Conservation (phyloP, 2,797 vertebrate genomes). For the Coregonus sp. region DNA sequence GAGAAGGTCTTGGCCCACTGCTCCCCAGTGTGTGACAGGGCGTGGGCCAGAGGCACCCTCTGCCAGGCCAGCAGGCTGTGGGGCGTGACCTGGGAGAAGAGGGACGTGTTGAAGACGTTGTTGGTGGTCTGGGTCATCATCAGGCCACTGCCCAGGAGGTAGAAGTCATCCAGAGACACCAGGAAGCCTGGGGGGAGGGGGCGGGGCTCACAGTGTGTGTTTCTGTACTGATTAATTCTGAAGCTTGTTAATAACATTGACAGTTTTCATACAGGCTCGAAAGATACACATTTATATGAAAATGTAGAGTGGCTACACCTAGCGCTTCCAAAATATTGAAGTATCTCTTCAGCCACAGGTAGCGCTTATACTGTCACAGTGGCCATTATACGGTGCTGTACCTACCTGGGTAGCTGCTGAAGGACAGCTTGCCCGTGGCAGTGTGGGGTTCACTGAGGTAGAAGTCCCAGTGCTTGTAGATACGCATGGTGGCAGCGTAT, state of each 20-base stretch:
- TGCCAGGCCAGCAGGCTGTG: slow-evolving; percentile 87
- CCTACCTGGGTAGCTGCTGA: slow-evolving; percentile 78
- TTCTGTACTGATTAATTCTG: not conserved
- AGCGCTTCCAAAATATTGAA: not conserved
- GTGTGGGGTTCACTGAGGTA: slow-evolving; percentile 72
- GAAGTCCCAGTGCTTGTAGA: slow-evolving; percentile 87
- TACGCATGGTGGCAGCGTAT: slow-evolving; percentile 82
- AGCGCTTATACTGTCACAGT: not conserved
- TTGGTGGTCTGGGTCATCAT: slow-evolving; percentile 88
- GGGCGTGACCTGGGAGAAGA: slow-evolving; percentile 73
- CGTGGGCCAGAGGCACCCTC: slow-evolving; percentile 87
- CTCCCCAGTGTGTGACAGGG: slow-evolving; percentile 80
- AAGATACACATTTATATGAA: not conserved
- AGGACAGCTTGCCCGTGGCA: slow-evolving; percentile 73
- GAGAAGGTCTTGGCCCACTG: slow-evolving; percentile 86
- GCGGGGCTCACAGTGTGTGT: no score
- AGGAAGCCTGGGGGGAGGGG: slow-evolving; percentile 80
- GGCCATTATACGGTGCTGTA: not conserved
- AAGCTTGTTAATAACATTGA: not conserved
- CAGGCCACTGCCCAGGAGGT: slow-evolving; percentile 77
- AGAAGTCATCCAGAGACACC: slow-evolving; percentile 90
- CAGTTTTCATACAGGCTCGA: no score
- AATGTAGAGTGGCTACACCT: not conserved
- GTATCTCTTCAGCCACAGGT: not conserved
- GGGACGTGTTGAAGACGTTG: slow-evolving; percentile 70